A percentile compares a stretch with the other conserved stretches of the same genome.
Evolutionary conservation across 53 echinoderm and acorn worm species (phyloP).

Genomic region (Crossaster papposus): DNA sequence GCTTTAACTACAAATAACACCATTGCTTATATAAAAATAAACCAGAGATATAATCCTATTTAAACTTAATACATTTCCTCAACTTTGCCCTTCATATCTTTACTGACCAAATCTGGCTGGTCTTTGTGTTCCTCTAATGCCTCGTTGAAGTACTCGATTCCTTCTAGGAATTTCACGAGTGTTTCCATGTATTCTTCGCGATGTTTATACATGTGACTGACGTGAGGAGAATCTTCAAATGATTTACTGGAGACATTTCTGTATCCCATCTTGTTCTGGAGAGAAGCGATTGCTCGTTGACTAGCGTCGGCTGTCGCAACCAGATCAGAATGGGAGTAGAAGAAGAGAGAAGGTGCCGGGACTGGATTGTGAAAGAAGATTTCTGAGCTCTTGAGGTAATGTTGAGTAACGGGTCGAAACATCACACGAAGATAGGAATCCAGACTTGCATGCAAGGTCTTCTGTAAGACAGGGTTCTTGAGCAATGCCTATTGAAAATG

Average conservation of each 20-base stretch:
- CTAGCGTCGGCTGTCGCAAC: constrained; percentile 69
- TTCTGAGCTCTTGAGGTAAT: constrained; percentile 69
- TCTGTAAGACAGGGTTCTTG: constrained; percentile 51
- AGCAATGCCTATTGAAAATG: constrained; percentile 43
- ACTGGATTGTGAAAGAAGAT: constrained; percentile 80
- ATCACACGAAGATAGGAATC: constrained; percentile 67
- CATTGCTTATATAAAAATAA: too few species aligned
- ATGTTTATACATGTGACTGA: constrained; percentile 93
- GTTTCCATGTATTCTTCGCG: constrained; percentile 79
- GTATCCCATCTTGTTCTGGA: constrained; percentile 72
- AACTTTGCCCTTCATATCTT: constrained; percentile 26
- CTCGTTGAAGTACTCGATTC: constrained; percentile 76
- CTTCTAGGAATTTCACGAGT: constrained; percentile 65
- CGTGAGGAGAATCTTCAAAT: constrained; percentile 85
- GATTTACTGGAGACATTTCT: constrained; percentile 72
- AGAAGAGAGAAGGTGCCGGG: constrained; percentile 79
- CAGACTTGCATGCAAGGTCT: constrained; percentile 63
- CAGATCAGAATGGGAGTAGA: constrained; percentile 85
- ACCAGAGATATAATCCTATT: not conserved
- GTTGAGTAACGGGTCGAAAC: constrained; percentile 66
- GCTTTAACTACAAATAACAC: too few species aligned
- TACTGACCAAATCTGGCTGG: not conserved
- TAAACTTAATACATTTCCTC: not conserved
- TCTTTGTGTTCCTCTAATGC: constrained; percentile 48
- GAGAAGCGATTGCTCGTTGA: constrained; percentile 65